Conservation (phyloP, 2,797 vertebrate species). For the Siniperca undulata region DNA sequence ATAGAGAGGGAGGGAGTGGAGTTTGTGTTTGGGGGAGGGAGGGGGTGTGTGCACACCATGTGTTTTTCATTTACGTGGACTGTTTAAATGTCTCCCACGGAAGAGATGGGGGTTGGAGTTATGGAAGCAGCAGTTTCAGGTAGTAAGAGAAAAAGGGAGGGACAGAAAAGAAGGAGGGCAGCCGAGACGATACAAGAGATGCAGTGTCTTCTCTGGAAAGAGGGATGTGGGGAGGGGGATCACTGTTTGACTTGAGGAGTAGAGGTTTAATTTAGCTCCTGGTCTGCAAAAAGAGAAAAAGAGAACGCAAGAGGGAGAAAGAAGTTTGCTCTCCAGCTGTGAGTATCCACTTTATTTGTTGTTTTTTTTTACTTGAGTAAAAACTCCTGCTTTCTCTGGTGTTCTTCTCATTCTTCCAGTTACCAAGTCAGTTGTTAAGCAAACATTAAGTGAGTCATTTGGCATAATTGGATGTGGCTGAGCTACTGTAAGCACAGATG, state of each 20-base stretch:
- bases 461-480: constrained; percentile 68
- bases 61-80: constrained; percentile 88
- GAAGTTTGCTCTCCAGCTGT: constrained; percentile 65
- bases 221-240: constrained; percentile 74
- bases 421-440: constrained; percentile 59
- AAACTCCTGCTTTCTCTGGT: constrained; percentile 31
- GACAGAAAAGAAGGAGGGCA: constrained; percentile 66
- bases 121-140: constrained; percentile 85
- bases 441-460: constrained; percentile 71
- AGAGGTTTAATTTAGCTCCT: constrained; percentile 86
- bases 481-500: constrained; percentile 69
- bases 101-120: constrained; percentile 80
- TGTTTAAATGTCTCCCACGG: constrained; percentile 84
- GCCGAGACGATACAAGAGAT: constrained; percentile 85
- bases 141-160: constrained; percentile 75
- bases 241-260: constrained; percentile 86
- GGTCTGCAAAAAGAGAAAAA: constrained; percentile 71
- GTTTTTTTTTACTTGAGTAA: constrained; percentile 22
- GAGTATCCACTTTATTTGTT: constrained; percentile 68
- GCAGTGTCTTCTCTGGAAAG: constrained; percentile 88
- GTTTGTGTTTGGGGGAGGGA: constrained; percentile 49
- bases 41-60: constrained; percentile 72
- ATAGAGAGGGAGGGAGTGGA: constrained; percentile 56
- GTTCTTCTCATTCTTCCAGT: constrained; percentile 44
- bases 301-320: constrained; percentile 33